Conservation (phyloP, 2,113 vertebrate genomes). For the Malurus cyaneus region DNA sequence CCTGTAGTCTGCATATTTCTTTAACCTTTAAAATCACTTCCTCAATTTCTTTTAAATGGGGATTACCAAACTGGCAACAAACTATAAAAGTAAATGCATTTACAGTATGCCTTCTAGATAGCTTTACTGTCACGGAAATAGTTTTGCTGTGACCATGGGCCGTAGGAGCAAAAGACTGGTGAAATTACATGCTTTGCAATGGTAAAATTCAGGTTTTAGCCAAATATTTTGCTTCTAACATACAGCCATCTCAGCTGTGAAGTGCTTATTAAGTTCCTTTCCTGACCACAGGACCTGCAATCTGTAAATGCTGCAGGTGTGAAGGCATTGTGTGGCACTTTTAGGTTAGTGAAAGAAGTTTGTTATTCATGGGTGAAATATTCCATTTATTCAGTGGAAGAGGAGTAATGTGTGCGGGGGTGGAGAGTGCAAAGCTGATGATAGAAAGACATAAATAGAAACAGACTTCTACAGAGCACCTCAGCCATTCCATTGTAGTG, state of each 20-base stretch:
- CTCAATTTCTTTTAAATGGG: conserved; percentile 61
- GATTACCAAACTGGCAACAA: conserved; percentile 59
- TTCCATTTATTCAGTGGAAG: conserved; percentile 67
- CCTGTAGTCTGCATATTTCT: conserved; percentile 59
- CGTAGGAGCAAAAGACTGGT: conserved; percentile 22
- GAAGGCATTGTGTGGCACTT: conserved; percentile 59
- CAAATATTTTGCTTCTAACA: conserved; percentile 59
- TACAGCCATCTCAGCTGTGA: conserved; percentile 68
- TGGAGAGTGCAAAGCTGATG: conserved; percentile 21
- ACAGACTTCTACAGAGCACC: conserved; percentile 58
- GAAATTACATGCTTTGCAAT: conserved; percentile 42
- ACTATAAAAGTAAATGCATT: conserved; percentile 67
- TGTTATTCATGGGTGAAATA: conserved; percentile 76
- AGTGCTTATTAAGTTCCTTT: conserved; percentile 72
- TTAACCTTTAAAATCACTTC: conserved; percentile 67
- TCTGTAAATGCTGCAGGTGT: conserved; percentile 74
- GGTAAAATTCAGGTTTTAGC: conserved; percentile 56
- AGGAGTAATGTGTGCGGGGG: background rate
- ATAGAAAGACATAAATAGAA: conserved; percentile 59
- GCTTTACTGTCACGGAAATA: conserved; percentile 65
- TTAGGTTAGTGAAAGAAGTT: conserved; percentile 63
- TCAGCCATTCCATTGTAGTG: conserved; percentile 48
- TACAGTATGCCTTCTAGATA: conserved; percentile 67
- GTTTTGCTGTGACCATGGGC: conserved; percentile 35
- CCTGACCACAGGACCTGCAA: conserved; percentile 32